Conservation (phyloP, 2,797 vertebrate genomes). For the Sebastes kiyomatsui region DNA sequence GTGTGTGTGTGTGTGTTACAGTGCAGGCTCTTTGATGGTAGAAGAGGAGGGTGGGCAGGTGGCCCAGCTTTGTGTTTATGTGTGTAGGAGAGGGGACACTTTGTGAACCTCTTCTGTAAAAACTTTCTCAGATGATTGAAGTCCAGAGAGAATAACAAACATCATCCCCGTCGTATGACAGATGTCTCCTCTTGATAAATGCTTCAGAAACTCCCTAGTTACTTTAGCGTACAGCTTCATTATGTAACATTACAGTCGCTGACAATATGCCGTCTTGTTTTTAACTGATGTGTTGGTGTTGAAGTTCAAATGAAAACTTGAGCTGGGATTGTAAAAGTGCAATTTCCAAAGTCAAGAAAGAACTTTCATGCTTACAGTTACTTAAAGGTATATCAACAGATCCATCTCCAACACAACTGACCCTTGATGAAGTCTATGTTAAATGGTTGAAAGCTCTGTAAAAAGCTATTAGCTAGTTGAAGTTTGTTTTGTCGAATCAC, state of each 20-base stretch:
- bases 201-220: conserved; percentile 70
- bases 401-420: not conserved
- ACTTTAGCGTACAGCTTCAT: conserved; percentile 13
- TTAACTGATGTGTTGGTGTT: not conserved
- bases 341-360: not conserved
- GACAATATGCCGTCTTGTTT: conserved; percentile 1
- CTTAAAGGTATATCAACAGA: not conserved
- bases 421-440: not conserved
- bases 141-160: conserved; percentile 83
- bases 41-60: conserved; percentile 58
- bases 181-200: conserved; percentile 83
- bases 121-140: conserved; percentile 78
- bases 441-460: not conserved
- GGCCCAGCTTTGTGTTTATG: conserved; percentile 68
- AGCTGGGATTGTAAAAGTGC: not conserved
- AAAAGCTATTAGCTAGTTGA: not conserved
- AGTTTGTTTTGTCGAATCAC: not conserved
- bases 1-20: not conserved
- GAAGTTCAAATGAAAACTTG: not conserved
- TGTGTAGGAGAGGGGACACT: conserved; percentile 66
- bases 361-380: not conserved
- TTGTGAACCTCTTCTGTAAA: conserved; percentile 80
- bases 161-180: conserved; percentile 72
- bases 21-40: conserved; percentile 67
- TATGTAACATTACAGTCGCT: conserved; percentile 36